Base-by-base conservation (phyloP, 64 coral and sea anemone species). In the Dendrophyllia cribrosa region DNA sequence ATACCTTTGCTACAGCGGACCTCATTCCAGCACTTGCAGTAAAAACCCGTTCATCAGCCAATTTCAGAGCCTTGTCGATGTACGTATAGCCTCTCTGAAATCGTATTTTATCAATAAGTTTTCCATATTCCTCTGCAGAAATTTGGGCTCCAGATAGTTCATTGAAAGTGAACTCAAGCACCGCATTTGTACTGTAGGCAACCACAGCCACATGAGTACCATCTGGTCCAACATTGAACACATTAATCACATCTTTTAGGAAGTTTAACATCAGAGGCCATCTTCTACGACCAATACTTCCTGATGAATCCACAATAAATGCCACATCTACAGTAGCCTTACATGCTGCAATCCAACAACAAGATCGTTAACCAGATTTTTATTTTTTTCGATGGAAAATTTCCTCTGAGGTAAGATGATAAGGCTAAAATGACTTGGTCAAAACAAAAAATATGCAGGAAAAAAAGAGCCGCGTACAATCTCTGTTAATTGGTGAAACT, bases 291-390 rank as follows among this genome's bases (percentile, higher is more conserved):
- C 89, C 75, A 67, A 91, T 91, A 34, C 89, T 91, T 70, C 89
- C 89, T 3, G 89, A 91, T 9, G 89, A 91, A 73, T 91, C 89
- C 21, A 91, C 51, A 20, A 91, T 24, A 51, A 91, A 91, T 8
- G 89, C 89, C 45, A 91, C 12, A 61, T 91, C 89, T 23, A 70
- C 52, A 11, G 68, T 43, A 43, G 76, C 53, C 56, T 66, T 55
- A 10, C 52, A 55, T 5, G 52, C 52, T 55, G 52, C 11, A 5
- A 55, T 5, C 6, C 52, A 55, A 55, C 6, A 55, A 55, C 11
- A 55, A 55, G 11, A 55, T 55, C 52, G 52, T 55, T 55, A 10
- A 55, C 52, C 52, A n/a, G n/a, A n/a, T n/a, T n/a, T n/a, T n/a
- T n/a, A n/a, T 2, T 2, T 55, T 10, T 10, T 55, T 55, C 52